Base-by-base conservation (phyloP, 2,888 invertebrate genomes). In the Heliothis peltigera region DNA sequence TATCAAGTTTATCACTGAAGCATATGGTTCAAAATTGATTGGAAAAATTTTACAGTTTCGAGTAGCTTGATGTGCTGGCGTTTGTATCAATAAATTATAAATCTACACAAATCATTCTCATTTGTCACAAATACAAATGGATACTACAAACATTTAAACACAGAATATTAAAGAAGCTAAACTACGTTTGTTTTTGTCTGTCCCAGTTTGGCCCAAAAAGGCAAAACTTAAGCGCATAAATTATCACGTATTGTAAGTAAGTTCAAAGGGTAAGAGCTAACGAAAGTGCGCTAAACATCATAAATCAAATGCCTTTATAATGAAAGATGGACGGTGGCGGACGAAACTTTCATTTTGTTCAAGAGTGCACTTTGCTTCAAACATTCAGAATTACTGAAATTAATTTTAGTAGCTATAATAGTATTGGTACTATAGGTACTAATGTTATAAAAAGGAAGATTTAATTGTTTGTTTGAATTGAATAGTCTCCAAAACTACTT, bases 281-380 rank as follows among this genome's bases (percentile, higher is more conserved):
- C 88, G 87, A 87, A 86, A 83, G 81, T 77, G 80, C 79, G 68
- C 72, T 75, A 73, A 82, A 89, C 87, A 90, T 90, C 89, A 92
- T 92, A 92, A 92, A 93, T 93, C 92, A 93, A 91, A 92, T 91
- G 89, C 87, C 84, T 89, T 83, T 80, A 83, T 84, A 85, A 83
- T 81, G 87, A 80, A 86, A 87, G 91, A 91, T 88, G 90, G 91
- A 90, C 89, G 88, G 85, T 89, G 88, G 85, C 83, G 86, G 85
- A 85, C 87, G 84, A 91, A 93, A 92, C 89, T 93, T 92, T 93
- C 90, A 92, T 93, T 92, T 89, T 90, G 88, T 86, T 84, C 85
- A 70, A 75, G 81, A 91, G 92, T 90, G 90, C 90, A 91, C 91
- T 92, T 89, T 87, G 83, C 84, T 85, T 83, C 84, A 82, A 85